Base-by-base conservation (phyloP, 2,797 vertebrate genomes). In the Takifugu ocellatus region DNA sequence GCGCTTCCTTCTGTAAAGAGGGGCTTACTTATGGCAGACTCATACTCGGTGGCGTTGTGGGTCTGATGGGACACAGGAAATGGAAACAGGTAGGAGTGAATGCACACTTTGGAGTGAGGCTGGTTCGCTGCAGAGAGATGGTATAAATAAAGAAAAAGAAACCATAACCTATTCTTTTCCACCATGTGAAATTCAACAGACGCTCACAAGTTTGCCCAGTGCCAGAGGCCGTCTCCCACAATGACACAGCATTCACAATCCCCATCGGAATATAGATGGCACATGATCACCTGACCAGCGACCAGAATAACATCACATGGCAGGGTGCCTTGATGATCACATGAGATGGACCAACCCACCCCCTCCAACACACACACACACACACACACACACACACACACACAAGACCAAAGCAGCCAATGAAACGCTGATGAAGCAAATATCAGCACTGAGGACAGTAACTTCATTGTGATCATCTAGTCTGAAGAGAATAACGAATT, bases 11-110 rank as follows among this genome's bases (percentile, higher is more conserved):
- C 25, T 27, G 33, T 33, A 16, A 33, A 44, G 2, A 36, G 12
- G 64, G 3, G 79, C 96, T 92, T 91, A 99, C 96, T 94, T 59
- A 98, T 88, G 59, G 95, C 94, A 54, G 93, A 90, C 36, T 96
- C 89, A 2, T 96, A 94, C 59, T 88, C 87, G 1, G 95, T 96
- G 17, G 92, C 87, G 56, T 97, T 98, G 87, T 93, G 87, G 17
- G 85, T 89, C 60, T 92, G 88, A 61, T 89, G 88, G 66, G 92
- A 86, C 69, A 94, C 81, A 0, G 96, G 96, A 82, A 96, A 98
- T 0, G 96, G 95, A 3, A 93, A 94, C 63, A 98, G 90, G 85
- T 96, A 98, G 60, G 96, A 92, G 1, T 94, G 96, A 1, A 84
- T 89, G 66, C 96, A 99, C 0, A 85, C 86, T 86, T 98, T 98